Percentiles rank a stretch among this genome's conserved stretches.
Evolutionary conservation across 2,797 vertebrate species (phyloP).

Genomic region (Carapus acus): DNA sequence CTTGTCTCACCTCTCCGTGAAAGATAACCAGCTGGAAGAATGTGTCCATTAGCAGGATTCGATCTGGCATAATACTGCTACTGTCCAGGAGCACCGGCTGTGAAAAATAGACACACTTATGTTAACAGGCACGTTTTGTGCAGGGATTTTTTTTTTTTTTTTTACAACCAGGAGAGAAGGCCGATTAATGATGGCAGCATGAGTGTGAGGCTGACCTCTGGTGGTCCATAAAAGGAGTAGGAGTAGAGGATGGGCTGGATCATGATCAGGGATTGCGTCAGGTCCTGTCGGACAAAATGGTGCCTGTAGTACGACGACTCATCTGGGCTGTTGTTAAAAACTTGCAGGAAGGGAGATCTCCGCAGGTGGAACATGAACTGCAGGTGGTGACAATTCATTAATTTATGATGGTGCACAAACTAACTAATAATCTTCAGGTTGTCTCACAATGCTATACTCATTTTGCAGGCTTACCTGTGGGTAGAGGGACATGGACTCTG

Average conservation of each 20-base stretch:
- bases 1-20: constrained; percentile 86
- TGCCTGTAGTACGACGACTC: constrained; percentile 95
- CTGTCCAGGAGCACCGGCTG: constrained; percentile 97
- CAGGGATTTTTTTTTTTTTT: too few relatives aligned
- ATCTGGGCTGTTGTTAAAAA: constrained; percentile 97
- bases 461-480: constrained; percentile 81
- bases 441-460: neutral
- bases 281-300: constrained; percentile 92
- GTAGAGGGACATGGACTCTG: constrained; percentile 94
- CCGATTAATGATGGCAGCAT: neutral
- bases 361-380: constrained; percentile 98
- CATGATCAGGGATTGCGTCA: constrained; percentile 98
- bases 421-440: neutral
- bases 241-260: constrained; percentile 97
- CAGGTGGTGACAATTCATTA: too few relatives aligned
- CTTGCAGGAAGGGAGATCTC: constrained; percentile 93
- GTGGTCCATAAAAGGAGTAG: constrained; percentile 95
- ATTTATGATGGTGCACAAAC: too few relatives aligned
- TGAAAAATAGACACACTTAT: constrained; percentile 3
- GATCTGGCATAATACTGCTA: constrained; percentile 93
- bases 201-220: constrained; percentile 80
- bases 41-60: constrained; percentile 95
- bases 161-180: neutral
- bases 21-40: constrained; percentile 98
- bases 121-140: neutral